phyloP scores from a whole-genome alignment of 2,888 invertebrate species.

The Sthenelais limicola region DNA sequence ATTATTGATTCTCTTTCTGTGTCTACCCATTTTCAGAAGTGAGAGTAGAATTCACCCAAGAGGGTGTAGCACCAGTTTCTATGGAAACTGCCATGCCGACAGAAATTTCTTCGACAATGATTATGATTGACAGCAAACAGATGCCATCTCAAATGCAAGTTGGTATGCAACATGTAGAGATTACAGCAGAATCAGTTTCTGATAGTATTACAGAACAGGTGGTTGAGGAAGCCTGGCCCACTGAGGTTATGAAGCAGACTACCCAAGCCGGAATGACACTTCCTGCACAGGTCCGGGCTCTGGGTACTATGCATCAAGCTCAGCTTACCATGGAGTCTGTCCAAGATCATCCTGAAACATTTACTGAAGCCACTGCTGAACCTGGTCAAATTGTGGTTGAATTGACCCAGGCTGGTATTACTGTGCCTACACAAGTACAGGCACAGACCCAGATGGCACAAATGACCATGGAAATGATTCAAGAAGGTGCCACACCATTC shows the following conservation, averaged over 20 bases:
- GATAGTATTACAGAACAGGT: conserved; percentile 19
- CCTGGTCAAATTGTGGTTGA: conserved; percentile 20
- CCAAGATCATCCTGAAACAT: conserved; percentile 8
- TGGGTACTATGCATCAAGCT: conserved; percentile 27
- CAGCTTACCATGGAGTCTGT: conserved; percentile 17
- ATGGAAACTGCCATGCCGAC: neutral
- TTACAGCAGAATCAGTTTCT: conserved; percentile 17
- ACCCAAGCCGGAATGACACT: conserved; percentile 33
- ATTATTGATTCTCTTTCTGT: neutral
- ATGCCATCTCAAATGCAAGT: conserved; percentile 35
- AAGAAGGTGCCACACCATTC: conserved; percentile 9
- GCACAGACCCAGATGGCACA: conserved; percentile 13
- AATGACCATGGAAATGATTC: conserved; percentile 23
- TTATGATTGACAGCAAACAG: neutral
- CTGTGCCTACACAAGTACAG: conserved; percentile 16
- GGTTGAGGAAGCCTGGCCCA: conserved; percentile 1
- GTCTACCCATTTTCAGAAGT: conserved; percentile 9
- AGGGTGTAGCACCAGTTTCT: conserved; percentile 16
- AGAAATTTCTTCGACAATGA: conserved; percentile 6
- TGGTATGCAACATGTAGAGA: conserved; percentile 22
- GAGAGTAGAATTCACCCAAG: conserved; percentile 29
- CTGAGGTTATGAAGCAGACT: neutral
- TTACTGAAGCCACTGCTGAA: conserved; percentile 18
- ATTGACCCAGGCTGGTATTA: conserved; percentile 30
- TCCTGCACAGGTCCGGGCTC: conserved; percentile 35